Conservation (phyloP, 2,888 invertebrate genomes). For the Latrodectus elegans region DNA sequence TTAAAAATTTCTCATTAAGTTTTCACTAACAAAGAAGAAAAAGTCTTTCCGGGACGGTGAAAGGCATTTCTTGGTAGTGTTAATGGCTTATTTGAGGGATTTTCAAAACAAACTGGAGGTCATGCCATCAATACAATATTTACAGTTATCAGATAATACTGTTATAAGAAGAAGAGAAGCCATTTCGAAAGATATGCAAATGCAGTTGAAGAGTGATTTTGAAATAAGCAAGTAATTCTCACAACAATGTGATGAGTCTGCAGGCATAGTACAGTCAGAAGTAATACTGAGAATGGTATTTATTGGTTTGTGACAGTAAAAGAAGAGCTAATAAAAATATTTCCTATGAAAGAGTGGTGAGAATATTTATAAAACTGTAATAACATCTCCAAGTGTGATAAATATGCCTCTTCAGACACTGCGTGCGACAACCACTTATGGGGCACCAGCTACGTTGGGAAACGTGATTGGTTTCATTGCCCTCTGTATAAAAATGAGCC, state of each 20-base stretch:
- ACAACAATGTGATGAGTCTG: background rate
- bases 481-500: background rate
- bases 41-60: background rate
- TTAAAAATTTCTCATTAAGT: background rate
- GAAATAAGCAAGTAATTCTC: too few relatives aligned
- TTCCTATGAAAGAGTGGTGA: background rate
- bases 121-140: background rate
- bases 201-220: too few relatives aligned
- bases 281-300: background rate
- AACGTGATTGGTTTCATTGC: background rate
- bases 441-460: background rate
- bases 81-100: background rate
- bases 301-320: background rate
- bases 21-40: background rate
- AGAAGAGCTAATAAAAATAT: background rate
- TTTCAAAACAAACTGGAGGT: background rate
- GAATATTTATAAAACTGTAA: background rate
- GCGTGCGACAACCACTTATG: background rate
- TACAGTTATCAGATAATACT: background rate
- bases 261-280: background rate
- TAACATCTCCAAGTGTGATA: background rate
- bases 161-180: background rate
- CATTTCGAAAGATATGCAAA: too few relatives aligned
- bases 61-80: background rate
- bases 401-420: background rate